Percentiles rank a stretch among this genome's conserved stretches.
These are phyloP conservation scores for Macrobrachium nipponense DNA, from an alignment of 1,140 invertebrate species.

Conservation along the genomic window DNA sequence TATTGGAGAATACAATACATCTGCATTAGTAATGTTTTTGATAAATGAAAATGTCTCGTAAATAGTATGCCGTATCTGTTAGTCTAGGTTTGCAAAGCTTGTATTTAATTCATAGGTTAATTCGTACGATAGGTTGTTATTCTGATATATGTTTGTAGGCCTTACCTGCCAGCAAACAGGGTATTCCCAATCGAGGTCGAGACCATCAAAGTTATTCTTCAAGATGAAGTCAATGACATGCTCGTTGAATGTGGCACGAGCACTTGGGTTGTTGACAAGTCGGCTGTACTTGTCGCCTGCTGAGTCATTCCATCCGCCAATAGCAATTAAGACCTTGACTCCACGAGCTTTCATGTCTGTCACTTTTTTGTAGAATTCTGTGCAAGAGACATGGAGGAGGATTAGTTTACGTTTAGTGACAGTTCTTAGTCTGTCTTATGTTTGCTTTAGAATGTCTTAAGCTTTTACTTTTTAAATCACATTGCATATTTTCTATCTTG, in stretches of 20 bases:
- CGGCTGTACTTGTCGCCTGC: slow-evolving; percentile 75
- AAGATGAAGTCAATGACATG: slow-evolving; percentile 73
- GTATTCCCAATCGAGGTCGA: slow-evolving; percentile 79
- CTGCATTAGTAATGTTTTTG: too few species aligned
- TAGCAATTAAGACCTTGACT: slow-evolving; percentile 74
- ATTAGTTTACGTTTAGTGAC: not conserved
- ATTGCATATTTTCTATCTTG: too few species aligned
- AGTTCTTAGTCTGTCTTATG: too few species aligned
- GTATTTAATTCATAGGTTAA: not conserved
- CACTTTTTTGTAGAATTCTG: slow-evolving; percentile 76
- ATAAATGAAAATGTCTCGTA: too few species aligned
- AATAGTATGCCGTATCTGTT: too few species aligned
- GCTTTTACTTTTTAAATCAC: too few species aligned
- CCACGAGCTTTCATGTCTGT: slow-evolving; percentile 73
- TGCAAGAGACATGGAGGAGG: not conserved
- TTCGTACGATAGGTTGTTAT: too few species aligned
- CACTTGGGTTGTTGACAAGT: slow-evolving; percentile 71
- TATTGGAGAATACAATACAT: too few species aligned
- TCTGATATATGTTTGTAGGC: too few species aligned
- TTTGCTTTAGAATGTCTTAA: too few species aligned
- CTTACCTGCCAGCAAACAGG: slow-evolving; percentile 79
- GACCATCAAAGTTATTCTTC: slow-evolving; percentile 74
- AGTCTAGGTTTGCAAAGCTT: not conserved
- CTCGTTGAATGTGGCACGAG: slow-evolving; percentile 71
- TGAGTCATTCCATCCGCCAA: slow-evolving; percentile 78